Base-by-base conservation (phyloP, 2,888 invertebrate genomes). In the Pemphredon lugubris region DNA sequence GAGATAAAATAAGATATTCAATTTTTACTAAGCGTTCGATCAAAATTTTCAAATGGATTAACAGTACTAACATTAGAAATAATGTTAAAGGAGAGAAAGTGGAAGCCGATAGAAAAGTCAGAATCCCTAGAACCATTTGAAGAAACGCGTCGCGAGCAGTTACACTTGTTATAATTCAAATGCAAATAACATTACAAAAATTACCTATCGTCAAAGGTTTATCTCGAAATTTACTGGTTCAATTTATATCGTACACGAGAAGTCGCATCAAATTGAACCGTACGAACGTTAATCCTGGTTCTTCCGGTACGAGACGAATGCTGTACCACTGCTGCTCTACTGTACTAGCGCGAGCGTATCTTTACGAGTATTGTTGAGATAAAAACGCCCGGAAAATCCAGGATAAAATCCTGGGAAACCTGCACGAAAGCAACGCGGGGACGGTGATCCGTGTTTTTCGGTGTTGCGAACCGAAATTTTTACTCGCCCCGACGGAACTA, bases 381-480 rank as follows among this genome's bases (percentile, higher is more conserved):
- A 51, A 75, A 60, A 61, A 53, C 14, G 47, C 14, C 3, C 45
- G 40, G 39, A 20, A 68, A 61, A 13, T 32, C 54, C n/a, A 40
- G 16, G 40, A 47, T n/a, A 54, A 55, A 37, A 71, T 34, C 44
- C 53, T 14, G 34, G 45, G 13, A 39, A 55, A 21, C 18, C 30
- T 16, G 16, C 7, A 32, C 16, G 37, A 21, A 39, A 21, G 14
- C 20, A 13, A 34, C 1, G 39, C 2, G 30, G 13, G 16, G 20
- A 11, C 11, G 37, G 9, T 23, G 39, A 37, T 26, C 7, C 37
- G 42, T 32, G n/a, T 6, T 18, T 44, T 40, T 23, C 37, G 47
- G 47, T 58, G 47, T 58, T 30, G 34, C 50, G 53, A 34, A 34
- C 47, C 26, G 21, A 18, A 58, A 58, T 64, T 64, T 63, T 57